Percentiles rank a stretch among this genome's conserved stretches.
Evolutionary conservation across 2,797 vertebrate species (phyloP).

Genomic region (Vireo griseus): DNA sequence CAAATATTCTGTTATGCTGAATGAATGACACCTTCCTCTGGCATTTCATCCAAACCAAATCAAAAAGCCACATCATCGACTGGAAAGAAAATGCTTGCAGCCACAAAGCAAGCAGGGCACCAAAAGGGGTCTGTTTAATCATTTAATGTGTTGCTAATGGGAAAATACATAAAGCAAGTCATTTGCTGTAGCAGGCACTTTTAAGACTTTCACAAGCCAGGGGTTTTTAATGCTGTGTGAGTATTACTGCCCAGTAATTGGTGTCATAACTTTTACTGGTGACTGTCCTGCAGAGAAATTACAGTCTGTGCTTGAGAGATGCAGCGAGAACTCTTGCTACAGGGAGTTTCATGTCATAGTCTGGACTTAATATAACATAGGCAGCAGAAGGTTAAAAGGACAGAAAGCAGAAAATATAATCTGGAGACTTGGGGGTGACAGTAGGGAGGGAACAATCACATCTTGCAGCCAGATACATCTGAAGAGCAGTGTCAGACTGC

Average conservation of each 20-base stretch:
- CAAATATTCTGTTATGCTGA: not conserved
- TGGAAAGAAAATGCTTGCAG: not conserved
- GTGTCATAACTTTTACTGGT: constrained; percentile 8
- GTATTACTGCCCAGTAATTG: not conserved
- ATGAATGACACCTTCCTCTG: not conserved
- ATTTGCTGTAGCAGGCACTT: not conserved
- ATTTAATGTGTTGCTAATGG: not conserved
- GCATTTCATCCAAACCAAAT: not conserved
- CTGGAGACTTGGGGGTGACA: not conserved
- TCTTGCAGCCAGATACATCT: not conserved
- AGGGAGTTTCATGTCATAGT: not conserved
- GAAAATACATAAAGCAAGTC: not conserved
- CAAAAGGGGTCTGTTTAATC: not conserved
- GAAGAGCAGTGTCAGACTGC: not conserved
- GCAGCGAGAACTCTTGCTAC: not conserved
- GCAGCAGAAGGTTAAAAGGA: not conserved
- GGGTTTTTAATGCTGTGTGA: not conserved
- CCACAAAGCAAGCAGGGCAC: not conserved
- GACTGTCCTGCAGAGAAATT: constrained; percentile 1
- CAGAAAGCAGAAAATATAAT: not conserved
- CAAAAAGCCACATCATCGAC: not conserved
- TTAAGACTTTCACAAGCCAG: not conserved
- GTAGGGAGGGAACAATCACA: not conserved
- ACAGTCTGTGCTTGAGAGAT: not conserved
- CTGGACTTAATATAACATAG: not conserved